Evolutionary conservation across 2,888 invertebrate species (phyloP), one percentile per base, ranked within the genome.

Genomic region (Rosalia funebris): DNA sequence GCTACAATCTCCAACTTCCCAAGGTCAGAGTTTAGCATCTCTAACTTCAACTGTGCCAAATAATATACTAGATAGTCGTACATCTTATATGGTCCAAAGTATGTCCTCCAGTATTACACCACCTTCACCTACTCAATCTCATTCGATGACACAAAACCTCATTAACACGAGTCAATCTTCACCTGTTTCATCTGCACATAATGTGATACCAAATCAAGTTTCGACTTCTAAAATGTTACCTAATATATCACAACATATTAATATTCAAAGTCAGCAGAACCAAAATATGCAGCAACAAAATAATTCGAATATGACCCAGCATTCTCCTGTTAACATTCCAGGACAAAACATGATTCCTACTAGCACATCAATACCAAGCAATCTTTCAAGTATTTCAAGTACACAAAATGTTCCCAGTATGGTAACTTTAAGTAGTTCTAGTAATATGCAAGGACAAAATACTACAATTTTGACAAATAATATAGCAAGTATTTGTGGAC

Each of bases 121-220:
- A 7, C 61, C 65, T 11, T 65, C 69, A 16, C 68, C 68, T 0
- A 70, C 64, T 16, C 70, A 68, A 12, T 66, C 69, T 7, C 67
- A 70, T 52, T 66, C 66, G 32, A 57, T 69, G 41, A 56, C 60
- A 39, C 31, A 65, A 39, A 63, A 45, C 20, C 61, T 65, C 59
- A 42, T 32, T 32, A 66, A 53, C 48, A 57, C 59, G 1, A 69
- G 58, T 39, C 68, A 60, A 25, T 53, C 65, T 7, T 61, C 60
- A 37, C 52, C 70, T 44, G 48, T 58, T 56, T 47, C 65, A 32
- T 53, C 32, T 2, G 60, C 50, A 9, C 63, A 59, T 16, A 50
- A 15, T 25, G 14, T 50, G 17, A 61, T 53, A 9, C 54, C 63
- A 10, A 69, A 50, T 66, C 71, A 68, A 48, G 60, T 56, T 46